These are phyloP conservation scores for Drosophila trapezifrons DNA, from an alignment of 1,140 invertebrate species.

Conservation along the genomic window DNA sequence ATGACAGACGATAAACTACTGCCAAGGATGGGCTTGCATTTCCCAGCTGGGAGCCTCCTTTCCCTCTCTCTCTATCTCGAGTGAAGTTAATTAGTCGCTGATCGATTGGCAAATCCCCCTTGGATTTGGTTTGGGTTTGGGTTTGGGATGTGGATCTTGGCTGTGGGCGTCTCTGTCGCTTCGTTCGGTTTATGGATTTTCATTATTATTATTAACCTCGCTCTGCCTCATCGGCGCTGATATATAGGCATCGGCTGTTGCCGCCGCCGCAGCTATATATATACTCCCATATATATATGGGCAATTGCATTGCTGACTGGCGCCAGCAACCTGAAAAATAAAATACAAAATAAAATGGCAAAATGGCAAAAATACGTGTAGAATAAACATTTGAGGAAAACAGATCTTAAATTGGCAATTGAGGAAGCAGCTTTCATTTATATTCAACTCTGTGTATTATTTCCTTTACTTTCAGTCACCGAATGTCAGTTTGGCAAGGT, in stretches of 20 bases:
- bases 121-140: neutral
- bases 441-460: constrained; percentile 4
- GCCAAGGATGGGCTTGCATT: constrained; percentile 5
- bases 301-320: constrained; percentile 52
- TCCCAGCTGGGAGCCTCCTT: constrained; percentile 2
- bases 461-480: constrained; percentile 86
- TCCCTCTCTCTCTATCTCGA: constrained; percentile 3
- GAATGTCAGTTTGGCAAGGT: constrained; percentile 95
- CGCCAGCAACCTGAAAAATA: constrained; percentile 42
- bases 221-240: constrained; percentile 23
- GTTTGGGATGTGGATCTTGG: neutral
- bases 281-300: constrained; percentile 30
- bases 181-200: constrained; percentile 12
- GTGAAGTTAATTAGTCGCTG: constrained; percentile 46
- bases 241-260: constrained; percentile 34
- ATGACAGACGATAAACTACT: constrained; percentile 1
- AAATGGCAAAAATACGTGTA: neutral
- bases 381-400: constrained; percentile 12
- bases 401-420: constrained; percentile 46
- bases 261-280: neutral
- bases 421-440: constrained; percentile 26
- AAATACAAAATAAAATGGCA: constrained; percentile 12
- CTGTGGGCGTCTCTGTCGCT: constrained; percentile 45
- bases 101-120: constrained; percentile 34
- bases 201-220: constrained; percentile 39